Evolutionary conservation across 2,888 invertebrate genomes (phyloP).

Genomic region (Hirudinaria manillensis): DNA sequence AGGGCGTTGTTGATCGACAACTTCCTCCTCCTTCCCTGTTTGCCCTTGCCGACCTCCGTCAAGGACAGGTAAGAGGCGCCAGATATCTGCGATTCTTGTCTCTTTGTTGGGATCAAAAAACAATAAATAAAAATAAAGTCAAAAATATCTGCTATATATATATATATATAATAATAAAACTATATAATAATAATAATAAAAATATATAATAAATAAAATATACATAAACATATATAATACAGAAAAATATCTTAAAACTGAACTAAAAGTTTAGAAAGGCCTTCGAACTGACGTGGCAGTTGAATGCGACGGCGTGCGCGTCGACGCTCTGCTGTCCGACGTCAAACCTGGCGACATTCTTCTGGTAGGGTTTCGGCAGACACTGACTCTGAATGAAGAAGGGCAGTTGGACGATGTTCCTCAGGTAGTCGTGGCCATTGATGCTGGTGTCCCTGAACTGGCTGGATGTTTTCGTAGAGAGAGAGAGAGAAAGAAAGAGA

Average conservation of each 20-base stretch:
- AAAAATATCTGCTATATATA: too few species aligned
- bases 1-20: conserved; percentile 7
- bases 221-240: too few species aligned
- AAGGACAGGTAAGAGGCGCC: conserved; percentile 33
- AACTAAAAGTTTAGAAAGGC: too few species aligned
- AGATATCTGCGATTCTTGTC: conserved; percentile 32
- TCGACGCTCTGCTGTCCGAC: conserved; percentile 17
- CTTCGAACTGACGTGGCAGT: conserved; percentile 25
- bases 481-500: too few species aligned
- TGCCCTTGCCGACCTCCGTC: conserved; percentile 30
- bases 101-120: background rate
- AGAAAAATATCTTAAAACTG: too few species aligned
- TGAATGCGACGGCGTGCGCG: background rate
- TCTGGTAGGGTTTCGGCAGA: conserved; percentile 60
- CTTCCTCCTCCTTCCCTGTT: conserved; percentile 25
- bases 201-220: too few species aligned
- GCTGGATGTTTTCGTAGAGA: conserved; percentile 34
- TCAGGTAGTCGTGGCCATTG: conserved; percentile 80
- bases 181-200: too few species aligned
- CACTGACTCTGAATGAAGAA: conserved; percentile 97
- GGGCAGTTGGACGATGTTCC: conserved; percentile 93
- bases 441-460: conserved; percentile 74
- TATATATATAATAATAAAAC: too few species aligned
- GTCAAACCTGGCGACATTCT: conserved; percentile 28
- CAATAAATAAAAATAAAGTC: too few species aligned